These are phyloP conservation scores for Malurus cyaneus DNA, from an alignment of 2,113 vertebrate species.

Conservation along the genomic window DNA sequence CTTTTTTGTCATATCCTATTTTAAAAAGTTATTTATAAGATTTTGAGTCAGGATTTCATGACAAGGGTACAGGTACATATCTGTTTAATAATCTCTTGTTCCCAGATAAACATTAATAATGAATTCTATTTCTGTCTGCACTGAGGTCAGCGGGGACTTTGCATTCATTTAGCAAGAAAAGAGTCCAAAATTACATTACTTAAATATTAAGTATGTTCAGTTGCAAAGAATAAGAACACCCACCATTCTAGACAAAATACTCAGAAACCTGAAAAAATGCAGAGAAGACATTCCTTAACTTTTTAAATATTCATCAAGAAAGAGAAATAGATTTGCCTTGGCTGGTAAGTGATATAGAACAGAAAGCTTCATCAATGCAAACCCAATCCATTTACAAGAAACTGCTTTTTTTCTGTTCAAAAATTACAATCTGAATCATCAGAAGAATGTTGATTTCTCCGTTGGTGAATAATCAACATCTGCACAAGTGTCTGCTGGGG, in stretches of 20 bases:
- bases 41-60: background rate
- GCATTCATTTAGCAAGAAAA: background rate
- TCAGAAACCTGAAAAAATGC: background rate
- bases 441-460: background rate
- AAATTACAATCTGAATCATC: background rate
- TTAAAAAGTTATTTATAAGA: constrained; percentile 54
- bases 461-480: background rate
- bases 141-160: background rate
- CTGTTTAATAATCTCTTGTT: background rate
- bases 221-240: background rate
- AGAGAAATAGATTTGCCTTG: background rate
- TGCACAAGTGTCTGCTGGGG: background rate
- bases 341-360: background rate
- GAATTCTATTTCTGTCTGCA: background rate
- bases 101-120: background rate
- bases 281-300: background rate
- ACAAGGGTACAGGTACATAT: background rate
- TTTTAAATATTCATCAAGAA: background rate
- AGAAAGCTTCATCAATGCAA: background rate
- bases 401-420: background rate
- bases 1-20: constrained; percentile 82
- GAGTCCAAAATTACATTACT: background rate
- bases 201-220: background rate
- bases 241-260: background rate
- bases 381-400: background rate